These are phyloP conservation scores for Mesembrinibis cayennensis DNA, from an alignment of 2,113 vertebrate genomes.

Conservation along the genomic window DNA sequence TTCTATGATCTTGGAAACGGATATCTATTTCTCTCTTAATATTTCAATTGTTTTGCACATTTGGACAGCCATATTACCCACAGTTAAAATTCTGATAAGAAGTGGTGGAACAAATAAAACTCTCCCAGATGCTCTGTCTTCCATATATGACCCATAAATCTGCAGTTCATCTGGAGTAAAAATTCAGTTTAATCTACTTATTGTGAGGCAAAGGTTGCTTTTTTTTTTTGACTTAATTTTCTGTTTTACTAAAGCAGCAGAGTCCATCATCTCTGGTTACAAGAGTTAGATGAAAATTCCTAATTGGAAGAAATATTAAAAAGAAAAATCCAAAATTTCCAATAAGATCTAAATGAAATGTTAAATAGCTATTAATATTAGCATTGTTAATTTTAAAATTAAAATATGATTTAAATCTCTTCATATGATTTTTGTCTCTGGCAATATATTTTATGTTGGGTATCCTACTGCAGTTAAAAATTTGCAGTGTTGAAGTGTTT, in stretches of 20 bases:
- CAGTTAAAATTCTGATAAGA: neutral
- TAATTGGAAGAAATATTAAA: neutral
- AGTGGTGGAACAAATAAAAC: neutral
- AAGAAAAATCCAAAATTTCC: neutral
- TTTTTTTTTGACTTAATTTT: slow-evolving; percentile 48
- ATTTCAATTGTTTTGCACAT: neutral
- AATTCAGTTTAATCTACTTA: neutral
- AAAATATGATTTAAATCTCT: neutral
- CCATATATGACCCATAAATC: neutral
- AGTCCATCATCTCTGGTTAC: neutral
- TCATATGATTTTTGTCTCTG: neutral
- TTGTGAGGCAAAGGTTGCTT: slow-evolving; percentile 2
- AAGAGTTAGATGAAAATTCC: neutral
- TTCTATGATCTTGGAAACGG: neutral
- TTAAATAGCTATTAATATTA: neutral
- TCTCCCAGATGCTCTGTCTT: neutral
- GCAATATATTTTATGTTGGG: neutral
- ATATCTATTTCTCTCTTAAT: neutral
- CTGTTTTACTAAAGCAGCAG: slow-evolving; percentile 37
- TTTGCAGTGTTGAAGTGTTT: neutral
- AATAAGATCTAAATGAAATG: neutral
- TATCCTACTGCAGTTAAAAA: neutral
- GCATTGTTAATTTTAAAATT: neutral
- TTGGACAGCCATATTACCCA: neutral
- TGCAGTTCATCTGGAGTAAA: neutral